Conservation (phyloP, 2,113 vertebrate species). For the Sula dactylatra region DNA sequence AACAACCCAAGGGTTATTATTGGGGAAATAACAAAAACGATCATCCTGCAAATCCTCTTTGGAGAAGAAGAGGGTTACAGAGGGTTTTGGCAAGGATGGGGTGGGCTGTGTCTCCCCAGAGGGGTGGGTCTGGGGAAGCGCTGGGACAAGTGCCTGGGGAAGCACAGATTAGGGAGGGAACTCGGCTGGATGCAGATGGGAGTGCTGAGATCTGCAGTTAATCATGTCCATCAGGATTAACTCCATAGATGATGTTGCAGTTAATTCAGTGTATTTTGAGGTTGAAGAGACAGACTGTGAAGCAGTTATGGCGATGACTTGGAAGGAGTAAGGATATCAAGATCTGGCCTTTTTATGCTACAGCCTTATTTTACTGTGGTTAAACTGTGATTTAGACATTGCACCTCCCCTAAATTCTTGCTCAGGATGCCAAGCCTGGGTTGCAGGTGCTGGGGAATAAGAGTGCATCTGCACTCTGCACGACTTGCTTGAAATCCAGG, state of each 20-base stretch:
- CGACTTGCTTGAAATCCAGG: neutral
- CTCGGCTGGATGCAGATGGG: neutral
- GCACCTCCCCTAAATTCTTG: neutral
- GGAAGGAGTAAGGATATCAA: neutral
- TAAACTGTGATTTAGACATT: neutral
- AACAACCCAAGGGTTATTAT: neutral
- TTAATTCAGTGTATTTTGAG: neutral
- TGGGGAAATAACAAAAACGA: neutral
- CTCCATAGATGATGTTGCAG: neutral
- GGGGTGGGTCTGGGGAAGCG: neutral
- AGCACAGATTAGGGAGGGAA: neutral
- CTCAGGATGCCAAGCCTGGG: neutral
- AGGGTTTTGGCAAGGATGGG: rapidly evolving
- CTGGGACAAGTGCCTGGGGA: neutral
- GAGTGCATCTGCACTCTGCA: neutral
- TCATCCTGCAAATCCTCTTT: rapidly evolving
- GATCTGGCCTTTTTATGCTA: neutral
- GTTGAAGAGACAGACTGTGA: neutral
- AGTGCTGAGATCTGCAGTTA: neutral
- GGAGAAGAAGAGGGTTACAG: rapidly evolving
- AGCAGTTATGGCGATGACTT: neutral
- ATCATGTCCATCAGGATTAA: neutral
- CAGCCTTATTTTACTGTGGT: neutral
- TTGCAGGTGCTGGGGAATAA: neutral
- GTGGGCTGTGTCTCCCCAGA: neutral